Base-by-base conservation (phyloP, 2,888 invertebrate genomes). In the Dendrolimus houi region DNA sequence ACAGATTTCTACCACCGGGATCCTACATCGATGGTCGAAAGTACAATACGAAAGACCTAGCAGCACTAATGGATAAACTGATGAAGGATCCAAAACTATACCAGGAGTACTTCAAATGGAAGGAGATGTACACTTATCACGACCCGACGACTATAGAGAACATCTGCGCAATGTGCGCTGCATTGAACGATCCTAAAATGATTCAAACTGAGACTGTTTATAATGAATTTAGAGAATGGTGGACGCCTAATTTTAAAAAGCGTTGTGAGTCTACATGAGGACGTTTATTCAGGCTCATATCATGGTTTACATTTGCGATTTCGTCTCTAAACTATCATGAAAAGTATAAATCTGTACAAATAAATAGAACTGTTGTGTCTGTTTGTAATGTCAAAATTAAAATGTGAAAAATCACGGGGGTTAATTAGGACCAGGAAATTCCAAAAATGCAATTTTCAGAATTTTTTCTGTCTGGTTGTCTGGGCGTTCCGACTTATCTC, bases 1-100 rank as follows among this genome's bases (percentile, higher is more conserved):
- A 1, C 80, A 89, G 88, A 60, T 89, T 87, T 61, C 78, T 89
- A 7, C 87, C 89, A 1, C 87, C 85, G 0, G 78, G 77, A 0
- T 84, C 87, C 0, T 89, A 87, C 59, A 60, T 89, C 10, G 75
- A 88, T 58, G 83, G 77, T 0, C 65, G 65, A 0, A 66, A 64
- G 7, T 62, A 68, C 3, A 64, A 61, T 1, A 69, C 75, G 0
- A 54, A 59, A 1, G 60, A 76, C 0, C 58, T 87, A 14, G 88
- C 87, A 0, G 61, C 63, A 0, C 65, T 64, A 7, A 83, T 89
- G 60, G 68, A 72, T 12, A 62, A 60, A 0, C 60, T 82, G 6
- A 81, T 83, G 17, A 63, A 60, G 0, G 71, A 72, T 0, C 79
- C 79, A 0, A 63, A 67, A 10, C 57, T 65, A 3, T 89, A 86